Base-by-base conservation (phyloP, 2,888 invertebrate genomes). In the Graphium colonna region DNA sequence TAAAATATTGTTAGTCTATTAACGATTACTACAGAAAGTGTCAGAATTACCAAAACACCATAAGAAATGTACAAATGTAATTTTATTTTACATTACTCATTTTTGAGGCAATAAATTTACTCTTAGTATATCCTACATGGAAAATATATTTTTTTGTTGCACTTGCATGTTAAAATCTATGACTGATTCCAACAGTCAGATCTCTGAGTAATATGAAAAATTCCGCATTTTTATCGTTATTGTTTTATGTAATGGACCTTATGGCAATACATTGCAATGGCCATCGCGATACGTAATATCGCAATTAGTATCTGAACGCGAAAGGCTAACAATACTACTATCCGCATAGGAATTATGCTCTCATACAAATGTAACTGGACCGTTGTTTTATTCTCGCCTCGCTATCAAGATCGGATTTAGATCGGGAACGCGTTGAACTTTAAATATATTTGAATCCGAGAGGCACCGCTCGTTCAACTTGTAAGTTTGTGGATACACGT, bases 371-470 rank as follows among this genome's bases (percentile, higher is more conserved):
- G 56, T 58, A 59, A 55, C 48, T 40, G 53, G 49, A 49, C 40
- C 49, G 44, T 54, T 49, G 49, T 49, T 54, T 49, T 49, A 54
- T 54, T 45, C 49, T 40, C 51, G 52, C 53, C 51, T 48, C 31
- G 51, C 43, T 57, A 57, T 57, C 56, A 42, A 47, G 52, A 59
- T 55, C 48, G 47, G 50, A 52, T 56, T 55, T 39, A 33, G 51
- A 55, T 51, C 57, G 55, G 51, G 47, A 50, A 51, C 48, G 55
- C 43, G 54, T 40, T 52, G 56, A 57, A 56, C 57, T 52, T 59
- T 57, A 42, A 59, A 59, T 56, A 54, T 56, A 56, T 59, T 59
- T 59, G 57, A 59, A 59, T 55, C 52, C 52, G 52, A 52, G 50
- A 52, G 42, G 47, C 42, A 44, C 53, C 40, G 44, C 18, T 10